Percentiles rank a stretch among this genome's conserved stretches.
Conservation (phyloP, 2,113 vertebrate genomes). For the Mormyrus lacerda region DNA sequence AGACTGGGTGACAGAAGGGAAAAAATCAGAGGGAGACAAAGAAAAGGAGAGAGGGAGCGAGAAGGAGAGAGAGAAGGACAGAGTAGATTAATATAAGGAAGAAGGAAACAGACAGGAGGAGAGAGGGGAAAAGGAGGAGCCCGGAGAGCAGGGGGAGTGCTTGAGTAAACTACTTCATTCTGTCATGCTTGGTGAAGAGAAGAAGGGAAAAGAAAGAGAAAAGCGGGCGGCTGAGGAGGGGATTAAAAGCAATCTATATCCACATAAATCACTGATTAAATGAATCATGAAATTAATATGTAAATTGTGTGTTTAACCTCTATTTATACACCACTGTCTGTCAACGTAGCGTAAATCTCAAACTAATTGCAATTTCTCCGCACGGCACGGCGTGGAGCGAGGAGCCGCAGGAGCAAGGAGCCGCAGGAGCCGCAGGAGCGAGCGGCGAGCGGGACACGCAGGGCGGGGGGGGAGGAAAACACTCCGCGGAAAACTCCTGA, state of each 20-base stretch:
- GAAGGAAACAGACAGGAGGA: not conserved
- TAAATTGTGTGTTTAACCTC: conserved; percentile 91
- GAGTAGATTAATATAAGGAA: conserved; percentile 19
- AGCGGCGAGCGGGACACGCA: not conserved
- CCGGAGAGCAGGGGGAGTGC: conserved; percentile 33
- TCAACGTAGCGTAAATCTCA: conserved; percentile 83
- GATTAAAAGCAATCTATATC: conserved; percentile 83
- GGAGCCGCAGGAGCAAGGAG: conserved; percentile 17
- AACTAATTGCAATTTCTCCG: conserved; percentile 85
- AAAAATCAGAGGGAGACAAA: not conserved
- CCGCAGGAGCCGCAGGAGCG: not conserved
- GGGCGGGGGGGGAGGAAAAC: conserved; percentile 35
- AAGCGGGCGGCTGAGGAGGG: conserved; percentile 54
- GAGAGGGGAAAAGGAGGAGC: conserved; percentile 31
- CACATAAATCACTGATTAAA: conserved; percentile 90
- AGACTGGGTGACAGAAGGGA: too few species aligned
- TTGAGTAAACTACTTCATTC: conserved; percentile 49
- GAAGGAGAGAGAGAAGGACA: conserved; percentile 11
- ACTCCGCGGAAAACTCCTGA: conserved; percentile 71
- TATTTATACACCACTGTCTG: conserved; percentile 83
- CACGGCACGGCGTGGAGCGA: conserved; percentile 54
- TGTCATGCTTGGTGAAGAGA: conserved; percentile 58
- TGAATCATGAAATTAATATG: conserved; percentile 95
- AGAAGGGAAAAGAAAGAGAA: conserved; percentile 35
- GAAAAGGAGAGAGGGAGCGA: not conserved